phyloP scores from a whole-genome alignment of 2,797 vertebrate genomes.

The Eospalax fontanierii region DNA sequence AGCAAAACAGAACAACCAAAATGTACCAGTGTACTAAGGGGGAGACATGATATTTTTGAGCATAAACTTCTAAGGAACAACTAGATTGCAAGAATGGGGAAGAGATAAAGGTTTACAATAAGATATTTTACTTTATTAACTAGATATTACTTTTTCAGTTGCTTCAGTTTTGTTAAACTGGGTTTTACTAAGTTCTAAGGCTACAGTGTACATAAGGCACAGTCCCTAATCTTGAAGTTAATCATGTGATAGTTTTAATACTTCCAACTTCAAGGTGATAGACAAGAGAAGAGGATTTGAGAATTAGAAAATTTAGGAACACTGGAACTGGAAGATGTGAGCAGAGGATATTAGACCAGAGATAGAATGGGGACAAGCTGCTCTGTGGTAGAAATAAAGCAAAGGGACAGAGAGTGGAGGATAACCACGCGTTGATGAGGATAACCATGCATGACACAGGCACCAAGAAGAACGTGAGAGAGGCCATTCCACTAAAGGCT shows the following conservation, averaged over 20 bases:
- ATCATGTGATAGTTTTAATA: background rate
- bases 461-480: background rate
- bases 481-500: background rate
- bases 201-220: background rate
- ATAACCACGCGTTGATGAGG: no score
- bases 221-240: background rate
- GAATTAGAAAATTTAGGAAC: background rate
- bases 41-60: background rate
- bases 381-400: background rate
- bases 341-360: background rate
- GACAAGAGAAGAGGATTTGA: background rate
- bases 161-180: background rate
- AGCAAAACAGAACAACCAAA: no score
- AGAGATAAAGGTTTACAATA: no score
- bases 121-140: background rate
- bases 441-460: background rate
- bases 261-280: rapidly evolving
- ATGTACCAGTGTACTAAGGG: no score
- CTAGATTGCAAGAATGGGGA: no score
- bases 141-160: background rate
- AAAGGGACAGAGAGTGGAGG: background rate
- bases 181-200: background rate
- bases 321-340: no score
- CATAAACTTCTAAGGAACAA: background rate
- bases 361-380: background rate